Base-by-base conservation (phyloP, 2,797 vertebrate genomes). In the Cheirogaleus major region DNA sequence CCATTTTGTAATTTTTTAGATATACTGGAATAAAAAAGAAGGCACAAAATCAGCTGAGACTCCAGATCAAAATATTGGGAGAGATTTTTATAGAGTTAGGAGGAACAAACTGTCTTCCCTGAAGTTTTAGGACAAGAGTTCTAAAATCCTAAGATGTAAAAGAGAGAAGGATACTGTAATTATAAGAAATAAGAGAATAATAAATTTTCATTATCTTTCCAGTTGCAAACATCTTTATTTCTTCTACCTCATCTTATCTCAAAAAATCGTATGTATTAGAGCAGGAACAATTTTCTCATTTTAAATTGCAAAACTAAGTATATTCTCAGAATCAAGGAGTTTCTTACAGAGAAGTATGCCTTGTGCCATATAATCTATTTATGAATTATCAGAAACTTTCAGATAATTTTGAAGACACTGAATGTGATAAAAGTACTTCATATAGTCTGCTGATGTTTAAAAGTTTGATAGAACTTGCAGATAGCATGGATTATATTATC, bases 151-250 rank as follows among this genome's bases (percentile, higher is more conserved):
- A 52, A 30, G 38, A 73, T 23, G 91, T 45, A 32, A 70, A 89
- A 18, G 17, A 38, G 20, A 61, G 78, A 80, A 72, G 1, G 4
- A 38, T 1, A 85, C 35, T 93, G 12, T 0, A 32, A 89, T 55
- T 88, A 27, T 50, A 50, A 18, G 6, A 80, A 84, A 48, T 89
- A 89, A 63, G 12, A 89, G 79, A 70, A 65, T 50, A 63, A 86
- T 79, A 65, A 72, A 67, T 65, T 87, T 93, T 97, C 78, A 84
- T 81, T 93, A 84, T 63, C 17, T 79, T 91, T 67, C 13, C 4
- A 61, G n/a, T 52, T 57, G 20, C n/a, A 90, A 76, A 41, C 2
- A 48, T 57, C 72, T 52, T 63, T 48, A 70, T 65, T 61, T 65
- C 76, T 82, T 63, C 27, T 30, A 72, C 63, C 9, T 91, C 35